Conservation (phyloP, 2,888 invertebrate genomes). For the Lymantria dispar region DNA sequence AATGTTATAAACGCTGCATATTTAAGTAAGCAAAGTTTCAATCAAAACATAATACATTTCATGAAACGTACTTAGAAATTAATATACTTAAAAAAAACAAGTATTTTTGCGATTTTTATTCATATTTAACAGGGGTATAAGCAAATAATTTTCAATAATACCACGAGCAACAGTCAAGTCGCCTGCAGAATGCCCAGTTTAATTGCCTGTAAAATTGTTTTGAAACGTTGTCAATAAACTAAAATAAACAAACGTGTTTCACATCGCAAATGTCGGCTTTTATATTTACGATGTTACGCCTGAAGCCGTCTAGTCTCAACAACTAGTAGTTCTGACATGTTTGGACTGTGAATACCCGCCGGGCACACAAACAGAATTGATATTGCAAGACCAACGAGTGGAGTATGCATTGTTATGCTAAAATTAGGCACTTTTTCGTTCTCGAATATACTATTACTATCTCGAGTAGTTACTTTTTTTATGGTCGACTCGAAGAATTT, state of each 20-base stretch:
- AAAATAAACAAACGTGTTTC: constrained; percentile 8
- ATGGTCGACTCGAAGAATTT: too few species aligned
- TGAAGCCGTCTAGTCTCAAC: not conserved
- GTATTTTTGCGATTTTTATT: too few species aligned
- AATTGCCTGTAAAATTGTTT: constrained; percentile 1
- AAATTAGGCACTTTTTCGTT: not conserved
- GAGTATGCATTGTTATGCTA: constrained; percentile 2
- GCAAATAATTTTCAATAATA: too few species aligned
- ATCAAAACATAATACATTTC: too few species aligned
- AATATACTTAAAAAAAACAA: too few species aligned
- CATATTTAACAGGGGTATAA: too few species aligned
- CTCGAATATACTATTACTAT: too few species aligned
- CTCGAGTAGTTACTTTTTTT: too few species aligned
- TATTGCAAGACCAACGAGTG: not conserved
- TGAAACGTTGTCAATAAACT: constrained; percentile 5
- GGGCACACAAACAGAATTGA: constrained; percentile 1
- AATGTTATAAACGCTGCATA: too few species aligned
- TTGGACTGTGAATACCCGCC: not conserved
- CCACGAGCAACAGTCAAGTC: not conserved
- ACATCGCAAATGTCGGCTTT: too few species aligned
- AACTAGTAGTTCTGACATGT: constrained; percentile 6
- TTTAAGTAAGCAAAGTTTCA: too few species aligned
- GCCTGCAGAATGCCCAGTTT: not conserved
- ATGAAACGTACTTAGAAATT: too few species aligned
- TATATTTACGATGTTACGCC: not conserved